Evolutionary conservation across 2,797 vertebrate species (phyloP).

Genomic region (Anableps anableps): DNA sequence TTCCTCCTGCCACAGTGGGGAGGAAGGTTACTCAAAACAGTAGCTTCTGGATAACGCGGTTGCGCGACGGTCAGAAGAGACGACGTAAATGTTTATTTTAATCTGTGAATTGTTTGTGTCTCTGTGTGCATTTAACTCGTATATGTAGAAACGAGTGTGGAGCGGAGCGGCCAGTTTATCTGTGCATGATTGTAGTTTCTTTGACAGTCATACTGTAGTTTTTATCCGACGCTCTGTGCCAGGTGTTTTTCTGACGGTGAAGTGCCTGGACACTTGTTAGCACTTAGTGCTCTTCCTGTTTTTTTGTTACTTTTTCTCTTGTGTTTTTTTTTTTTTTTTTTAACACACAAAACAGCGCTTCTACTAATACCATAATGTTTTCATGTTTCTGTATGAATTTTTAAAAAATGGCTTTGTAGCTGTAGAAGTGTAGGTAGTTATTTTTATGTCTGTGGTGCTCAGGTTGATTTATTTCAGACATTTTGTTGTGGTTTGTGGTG

Average conservation of each 20-base stretch:
- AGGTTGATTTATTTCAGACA: constrained; percentile 57
- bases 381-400: constrained; percentile 54
- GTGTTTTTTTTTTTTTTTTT: constrained; percentile 39
- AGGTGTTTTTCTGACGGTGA: constrained; percentile 70
- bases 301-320: not conserved
- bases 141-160: constrained; percentile 67
- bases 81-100: constrained; percentile 65
- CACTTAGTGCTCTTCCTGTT: constrained; percentile 63
- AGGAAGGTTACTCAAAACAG: constrained; percentile 36
- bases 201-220: constrained; percentile 67
- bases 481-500: constrained; percentile 54
- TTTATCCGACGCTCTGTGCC: constrained; percentile 54
- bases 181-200: constrained; percentile 74
- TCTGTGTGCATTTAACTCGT: constrained; percentile 71
- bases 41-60: constrained; percentile 67
- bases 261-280: constrained; percentile 73
- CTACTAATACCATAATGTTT: constrained; percentile 55
- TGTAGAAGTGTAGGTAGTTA: constrained; percentile 55
- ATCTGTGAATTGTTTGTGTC: constrained; percentile 76
- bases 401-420: constrained; percentile 56
- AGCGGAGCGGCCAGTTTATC: constrained; percentile 60
- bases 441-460: constrained; percentile 71
- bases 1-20: constrained; percentile 46
- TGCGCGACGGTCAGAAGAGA: constrained; percentile 65
- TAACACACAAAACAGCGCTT: constrained; percentile 61